These are phyloP conservation scores for Glossosoma conforme DNA, from an alignment of 1,140 invertebrate species.

Conservation along the genomic window DNA sequence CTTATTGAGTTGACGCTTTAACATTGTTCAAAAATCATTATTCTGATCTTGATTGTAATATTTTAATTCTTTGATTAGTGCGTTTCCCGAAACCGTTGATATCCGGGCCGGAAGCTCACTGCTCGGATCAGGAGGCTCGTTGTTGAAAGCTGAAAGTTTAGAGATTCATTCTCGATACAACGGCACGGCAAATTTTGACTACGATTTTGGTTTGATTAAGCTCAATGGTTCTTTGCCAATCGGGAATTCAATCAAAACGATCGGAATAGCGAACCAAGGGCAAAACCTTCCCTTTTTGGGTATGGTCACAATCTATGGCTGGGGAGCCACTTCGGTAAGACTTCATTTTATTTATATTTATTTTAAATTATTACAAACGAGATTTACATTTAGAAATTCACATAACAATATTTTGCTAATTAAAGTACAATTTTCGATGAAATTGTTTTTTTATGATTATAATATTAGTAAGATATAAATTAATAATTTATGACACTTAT, in stretches of 20 bases:
- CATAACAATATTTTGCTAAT: no score
- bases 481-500: no score
- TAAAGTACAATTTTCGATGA: no score
- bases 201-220: slow-evolving; percentile 42
- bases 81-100: slow-evolving; percentile 33
- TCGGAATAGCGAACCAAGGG: slow-evolving; percentile 35
- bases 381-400: no score
- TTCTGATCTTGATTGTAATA: no score
- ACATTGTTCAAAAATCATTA: no score
- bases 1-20: no score
- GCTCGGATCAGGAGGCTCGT: slow-evolving; percentile 40
- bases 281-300: slow-evolving; percentile 38
- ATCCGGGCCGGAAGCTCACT: slow-evolving; percentile 43
- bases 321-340: slow-evolving; percentile 45
- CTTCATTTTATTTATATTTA: slow-evolving; percentile 3
- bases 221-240: slow-evolving; percentile 37
- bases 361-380: not conserved
- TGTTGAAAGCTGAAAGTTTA: slow-evolving; percentile 37
- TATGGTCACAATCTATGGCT: slow-evolving; percentile 41
- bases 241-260: slow-evolving; percentile 34
- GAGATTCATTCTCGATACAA: slow-evolving; percentile 40
- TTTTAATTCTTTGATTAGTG: no score
- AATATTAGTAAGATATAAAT: no score
- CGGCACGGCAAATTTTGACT: slow-evolving; percentile 40
- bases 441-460: no score